A percentile compares a stretch with the other conserved stretches of the same genome.
Conservation (phyloP, 1,140 invertebrate species). For the Drosophila paulistorum region DNA sequence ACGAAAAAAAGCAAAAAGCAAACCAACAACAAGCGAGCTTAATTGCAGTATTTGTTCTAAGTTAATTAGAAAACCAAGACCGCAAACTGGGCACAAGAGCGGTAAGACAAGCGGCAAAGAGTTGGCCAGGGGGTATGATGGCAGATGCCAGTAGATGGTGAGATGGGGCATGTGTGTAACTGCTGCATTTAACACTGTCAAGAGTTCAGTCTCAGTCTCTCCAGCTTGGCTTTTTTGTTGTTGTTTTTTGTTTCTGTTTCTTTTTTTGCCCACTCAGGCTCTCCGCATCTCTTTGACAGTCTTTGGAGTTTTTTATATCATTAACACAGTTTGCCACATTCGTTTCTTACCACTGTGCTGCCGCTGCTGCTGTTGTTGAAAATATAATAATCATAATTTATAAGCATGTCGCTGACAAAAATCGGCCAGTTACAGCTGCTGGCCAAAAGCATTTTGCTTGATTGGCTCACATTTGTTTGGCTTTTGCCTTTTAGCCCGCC, state of each 20-base stretch:
- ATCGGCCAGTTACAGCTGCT: constrained; percentile 42
- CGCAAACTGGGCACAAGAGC: constrained; percentile 32
- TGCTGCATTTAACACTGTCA: constrained; percentile 78
- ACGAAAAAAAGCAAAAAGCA: constrained; percentile 14
- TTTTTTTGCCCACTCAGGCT: not conserved
- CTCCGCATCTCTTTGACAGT: constrained; percentile 18
- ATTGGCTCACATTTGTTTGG: constrained; percentile 62
- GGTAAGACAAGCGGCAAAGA: constrained; percentile 19
- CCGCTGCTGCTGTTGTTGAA: constrained; percentile 58
- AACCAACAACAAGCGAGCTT: constrained; percentile 70
- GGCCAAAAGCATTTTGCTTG: constrained; percentile 26
- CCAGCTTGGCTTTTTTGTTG: constrained; percentile 1
- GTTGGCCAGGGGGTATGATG: not conserved
- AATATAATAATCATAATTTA: constrained; percentile 74
- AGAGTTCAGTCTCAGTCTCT: constrained; percentile 59
- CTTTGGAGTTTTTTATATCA: constrained; percentile 62
- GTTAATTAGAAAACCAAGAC: constrained; percentile 75
- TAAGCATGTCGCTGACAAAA: constrained; percentile 51
- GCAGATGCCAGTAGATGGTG: not conserved
- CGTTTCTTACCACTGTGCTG: constrained; percentile 34
- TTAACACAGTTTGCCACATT: constrained; percentile 69
- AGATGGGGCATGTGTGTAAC: constrained; percentile 64
- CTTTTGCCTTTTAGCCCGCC: constrained; percentile 31
- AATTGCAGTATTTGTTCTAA: constrained; percentile 81
- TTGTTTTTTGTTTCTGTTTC: not conserved